A percentile compares a stretch with the other conserved stretches of the same genome.
Evolutionary conservation across 2,888 invertebrate genomes (phyloP).

Genomic region (Euzetes globulus): DNA sequence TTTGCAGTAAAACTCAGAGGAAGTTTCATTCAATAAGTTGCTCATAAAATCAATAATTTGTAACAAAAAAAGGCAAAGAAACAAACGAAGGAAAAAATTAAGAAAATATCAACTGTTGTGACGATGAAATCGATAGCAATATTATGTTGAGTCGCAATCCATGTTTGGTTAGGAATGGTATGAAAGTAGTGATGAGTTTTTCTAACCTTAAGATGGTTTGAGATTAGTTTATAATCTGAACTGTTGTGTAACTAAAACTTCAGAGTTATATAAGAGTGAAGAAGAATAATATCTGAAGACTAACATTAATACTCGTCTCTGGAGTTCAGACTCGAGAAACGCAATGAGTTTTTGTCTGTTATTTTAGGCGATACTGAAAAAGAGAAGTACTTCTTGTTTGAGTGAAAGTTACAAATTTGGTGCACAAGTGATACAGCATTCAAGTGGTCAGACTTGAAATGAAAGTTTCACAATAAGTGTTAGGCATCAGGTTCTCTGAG

Average conservation of each 20-base stretch:
- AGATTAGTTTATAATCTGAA: constrained; percentile 7
- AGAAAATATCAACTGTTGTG: neutral
- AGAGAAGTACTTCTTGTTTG: constrained; percentile 25
- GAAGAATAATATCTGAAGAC: neutral
- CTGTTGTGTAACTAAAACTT: constrained; percentile 3
- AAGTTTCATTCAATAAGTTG: neutral
- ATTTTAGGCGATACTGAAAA: constrained; percentile 25
- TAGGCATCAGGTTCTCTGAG: constrained; percentile 11
- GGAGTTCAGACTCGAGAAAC: constrained; percentile 12
- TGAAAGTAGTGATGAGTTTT: neutral
- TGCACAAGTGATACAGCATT: constrained; percentile 21
- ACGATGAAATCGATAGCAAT: too few species aligned
- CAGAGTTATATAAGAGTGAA: neutral
- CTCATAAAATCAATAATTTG: neutral
- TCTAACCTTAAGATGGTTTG: neutral
- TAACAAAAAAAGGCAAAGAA: neutral
- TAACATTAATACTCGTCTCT: neutral
- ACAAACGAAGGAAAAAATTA: neutral
- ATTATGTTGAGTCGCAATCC: neutral
- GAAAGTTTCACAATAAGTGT: constrained; percentile 23
- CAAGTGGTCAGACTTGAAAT: constrained; percentile 1
- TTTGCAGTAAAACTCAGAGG: neutral
- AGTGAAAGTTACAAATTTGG: constrained; percentile 29
- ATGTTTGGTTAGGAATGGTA: too few species aligned
- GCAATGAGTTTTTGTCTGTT: constrained; percentile 27